Evolutionary conservation across 2,888 invertebrate species (phyloP), one percentile per base, ranked within the genome.

Genomic region (Pantelozetes paolii): DNA sequence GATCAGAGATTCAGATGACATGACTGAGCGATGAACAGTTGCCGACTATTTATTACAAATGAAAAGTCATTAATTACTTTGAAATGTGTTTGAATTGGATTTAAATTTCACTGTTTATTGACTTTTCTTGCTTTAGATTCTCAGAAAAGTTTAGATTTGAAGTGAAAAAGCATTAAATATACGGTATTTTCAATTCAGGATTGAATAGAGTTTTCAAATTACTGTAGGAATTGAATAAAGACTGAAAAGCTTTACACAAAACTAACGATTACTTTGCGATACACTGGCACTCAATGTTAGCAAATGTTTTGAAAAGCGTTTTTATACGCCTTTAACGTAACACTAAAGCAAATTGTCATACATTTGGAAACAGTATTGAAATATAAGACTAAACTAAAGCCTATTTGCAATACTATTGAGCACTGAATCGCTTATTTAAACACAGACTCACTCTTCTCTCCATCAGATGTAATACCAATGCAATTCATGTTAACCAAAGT

Each of bases 391-490:
- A n/a, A n/a, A 64, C 28, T 64, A 69, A 69, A 69, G 69, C 69
- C 69, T 69, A 45, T 69, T 69, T 69, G 40, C 69, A 69, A 42
- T 59, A 59, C 57, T 23, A 48, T 48, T 48, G 59, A 59, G 36
- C 62, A 69, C 40, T 69, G 69, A 69, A 45, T 69, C 69, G 45
- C 69, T 69, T 69, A 69, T 69, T 69, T 69, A 69, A 69, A 69
- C 69, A 69, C 69, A n/a, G 20, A 42, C 69, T 40, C 23, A 23
- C 67, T 67, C 40, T 67, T 20, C 67, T 67, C 15, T 23, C 20
- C 26, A 59, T 26, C 32, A 59, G 6, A 8, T 8, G 28, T 23
- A 23, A 23, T 54, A 54, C 23, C 18, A 20, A 42, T 40, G 32
- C 23, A 40, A 67, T 42, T 67, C 42, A 67, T 67, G 67, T 40